Evolutionary conservation across 2,113 vertebrate genomes (phyloP), one percentile per base, ranked within the genome.

Genomic region (Chrysochloris asiatica): DNA sequence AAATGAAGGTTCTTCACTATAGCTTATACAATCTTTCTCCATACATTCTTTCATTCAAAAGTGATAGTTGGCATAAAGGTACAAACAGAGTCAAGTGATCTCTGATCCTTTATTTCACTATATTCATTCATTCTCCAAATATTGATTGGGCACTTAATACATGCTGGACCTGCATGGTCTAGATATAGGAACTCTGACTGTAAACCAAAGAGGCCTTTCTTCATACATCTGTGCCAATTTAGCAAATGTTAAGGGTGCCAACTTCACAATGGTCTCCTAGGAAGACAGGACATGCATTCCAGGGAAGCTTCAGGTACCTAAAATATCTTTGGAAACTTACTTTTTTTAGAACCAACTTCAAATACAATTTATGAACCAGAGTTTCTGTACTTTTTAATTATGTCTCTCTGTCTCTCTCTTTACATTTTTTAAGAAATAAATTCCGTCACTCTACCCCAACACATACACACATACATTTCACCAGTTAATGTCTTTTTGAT

Each of bases 261-360:
- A n/a, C 47, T 78, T 89, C 38, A 82, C 36, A 47, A 22, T 3
- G 7, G n/a, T 67, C 13, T 17, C 21, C 19, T 22, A 61, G 69
- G 36, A 61, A 93, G 86, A 43, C 73, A 84, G 69, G 41, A 17
- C 17, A 52, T 12, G 3, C 43, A 82, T 54, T 86, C 54, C 48
- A 36, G 41, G 28, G 71, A 78, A 59, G 63, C 8, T 61, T 16
- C 33, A n/a, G 47, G 30, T 69, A 28, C 36, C 41, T 47, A 86
- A 50, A 78, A 83, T 61, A 36, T 56, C 81, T 89, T 75, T 28
- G 54, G n/a, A 33, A 81, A 85, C 36, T 89, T 47, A 7, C n/a
- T n/a, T 41, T 47, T 65, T 92, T 89, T 79, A 81, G 78, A 87
- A 83, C 71, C 86, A 83, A 47, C 45, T 72, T 80, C 43, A 91